Evolutionary conservation across 1,140 invertebrate species (phyloP).

Genomic region (Camponotus vicinus): DNA sequence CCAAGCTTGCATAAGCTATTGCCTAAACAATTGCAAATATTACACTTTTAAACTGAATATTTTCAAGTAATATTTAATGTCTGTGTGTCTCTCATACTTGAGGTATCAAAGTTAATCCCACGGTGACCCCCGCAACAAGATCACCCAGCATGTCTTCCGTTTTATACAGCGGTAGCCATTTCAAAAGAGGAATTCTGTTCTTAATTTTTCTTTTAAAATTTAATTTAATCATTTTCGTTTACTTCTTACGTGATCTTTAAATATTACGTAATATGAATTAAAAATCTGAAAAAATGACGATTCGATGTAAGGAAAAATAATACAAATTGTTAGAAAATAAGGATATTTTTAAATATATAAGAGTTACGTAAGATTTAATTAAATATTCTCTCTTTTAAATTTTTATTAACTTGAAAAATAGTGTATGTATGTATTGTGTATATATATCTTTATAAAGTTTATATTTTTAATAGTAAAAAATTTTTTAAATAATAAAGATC

Average conservation of each 20-base stretch:
- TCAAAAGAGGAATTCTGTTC: slow-evolving; percentile 82
- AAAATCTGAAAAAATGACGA: background rate
- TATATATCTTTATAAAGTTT: background rate
- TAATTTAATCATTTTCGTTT: slow-evolving; percentile 60
- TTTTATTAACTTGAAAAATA: background rate
- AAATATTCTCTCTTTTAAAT: background rate
- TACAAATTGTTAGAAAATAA: background rate
- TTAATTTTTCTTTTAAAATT: slow-evolving; percentile 59
- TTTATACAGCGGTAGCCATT: slow-evolving; percentile 86
- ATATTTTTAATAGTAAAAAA: too few species aligned
- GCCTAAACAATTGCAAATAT: slow-evolving; percentile 86
- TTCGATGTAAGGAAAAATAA: background rate
- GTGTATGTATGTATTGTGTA: too few species aligned
- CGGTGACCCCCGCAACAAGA: slow-evolving; percentile 88
- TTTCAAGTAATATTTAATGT: background rate
- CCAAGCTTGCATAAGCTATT: slow-evolving; percentile 92
- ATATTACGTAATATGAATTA: background rate
- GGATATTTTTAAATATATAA: too few species aligned
- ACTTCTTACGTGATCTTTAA: background rate
- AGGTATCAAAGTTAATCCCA: slow-evolving; percentile 87
- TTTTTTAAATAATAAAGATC: background rate
- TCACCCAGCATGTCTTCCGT: slow-evolving; percentile 83
- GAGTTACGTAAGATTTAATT: background rate
- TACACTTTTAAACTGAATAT: background rate
- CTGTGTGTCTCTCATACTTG: slow-evolving; percentile 79